phyloP scores from a whole-genome alignment of 2,797 vertebrate genomes.

The Pangasius sanitwongsei region DNA sequence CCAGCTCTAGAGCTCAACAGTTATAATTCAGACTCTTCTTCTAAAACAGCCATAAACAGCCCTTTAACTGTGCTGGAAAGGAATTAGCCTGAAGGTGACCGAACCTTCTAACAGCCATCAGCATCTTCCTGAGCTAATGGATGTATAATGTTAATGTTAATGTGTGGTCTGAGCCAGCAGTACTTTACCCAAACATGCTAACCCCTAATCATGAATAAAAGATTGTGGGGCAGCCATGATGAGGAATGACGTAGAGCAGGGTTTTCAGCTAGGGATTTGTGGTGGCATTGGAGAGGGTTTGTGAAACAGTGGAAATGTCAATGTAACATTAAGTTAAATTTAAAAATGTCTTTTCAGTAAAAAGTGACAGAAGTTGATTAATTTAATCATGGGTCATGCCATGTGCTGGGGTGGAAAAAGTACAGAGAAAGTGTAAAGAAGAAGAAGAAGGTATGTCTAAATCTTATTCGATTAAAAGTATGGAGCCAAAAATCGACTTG shows the following conservation, averaged over 20 bases:
- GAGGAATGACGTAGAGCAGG: background rate
- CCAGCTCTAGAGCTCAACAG: slow-evolving; percentile 48
- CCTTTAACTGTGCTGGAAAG: slow-evolving; percentile 51
- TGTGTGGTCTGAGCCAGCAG: slow-evolving; percentile 21
- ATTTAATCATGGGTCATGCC: background rate
- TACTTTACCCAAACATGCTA: slow-evolving; percentile 1
- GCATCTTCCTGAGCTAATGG: slow-evolving; percentile 28
- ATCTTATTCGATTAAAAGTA: background rate
- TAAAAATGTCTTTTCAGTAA: background rate
- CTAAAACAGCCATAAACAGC: slow-evolving; percentile 55
- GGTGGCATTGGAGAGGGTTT: background rate
- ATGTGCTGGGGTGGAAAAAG: background rate
- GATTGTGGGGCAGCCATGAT: background rate
- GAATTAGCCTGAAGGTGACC: slow-evolving; percentile 26
- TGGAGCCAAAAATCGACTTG: background rate
- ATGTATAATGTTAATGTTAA: slow-evolving; percentile 10
- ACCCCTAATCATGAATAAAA: slow-evolving; percentile 21
- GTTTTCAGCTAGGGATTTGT: background rate
- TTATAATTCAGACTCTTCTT: slow-evolving; percentile 59
- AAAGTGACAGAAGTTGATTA: background rate
- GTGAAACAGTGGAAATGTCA: background rate
- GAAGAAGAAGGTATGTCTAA: background rate
- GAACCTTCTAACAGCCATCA: slow-evolving; percentile 6
- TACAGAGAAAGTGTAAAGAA: background rate
- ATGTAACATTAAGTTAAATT: background rate